phyloP scores from a whole-genome alignment of 2,888 invertebrate genomes.

The Ctena decussata region DNA sequence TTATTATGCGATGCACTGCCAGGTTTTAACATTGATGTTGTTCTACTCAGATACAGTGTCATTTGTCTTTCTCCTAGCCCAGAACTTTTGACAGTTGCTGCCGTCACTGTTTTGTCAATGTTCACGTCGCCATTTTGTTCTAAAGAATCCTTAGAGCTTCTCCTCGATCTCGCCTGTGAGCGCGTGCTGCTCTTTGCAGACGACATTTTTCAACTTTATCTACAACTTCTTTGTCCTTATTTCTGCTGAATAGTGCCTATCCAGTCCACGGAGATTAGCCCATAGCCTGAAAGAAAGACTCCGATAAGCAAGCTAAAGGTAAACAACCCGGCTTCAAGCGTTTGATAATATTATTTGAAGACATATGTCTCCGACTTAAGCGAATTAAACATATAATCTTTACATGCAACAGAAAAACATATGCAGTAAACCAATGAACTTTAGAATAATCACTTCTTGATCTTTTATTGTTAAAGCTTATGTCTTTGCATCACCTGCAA shows the following conservation, averaged over 20 bases:
- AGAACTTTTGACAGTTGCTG: constrained; percentile 40
- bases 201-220: not conserved
- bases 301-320: not conserved
- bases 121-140: not conserved
- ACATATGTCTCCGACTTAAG: not conserved
- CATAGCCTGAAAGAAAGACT: not conserved
- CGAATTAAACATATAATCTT: not conserved
- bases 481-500: not conserved
- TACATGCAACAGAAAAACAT: not conserved
- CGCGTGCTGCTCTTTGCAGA: not conserved
- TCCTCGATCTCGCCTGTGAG: not conserved
- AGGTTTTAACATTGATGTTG: constrained; percentile 40
- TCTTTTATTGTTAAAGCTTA: not conserved
- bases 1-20: not conserved
- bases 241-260: not conserved
- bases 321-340: not conserved
- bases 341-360: not conserved
- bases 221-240: not conserved
- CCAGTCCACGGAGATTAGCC: not conserved
- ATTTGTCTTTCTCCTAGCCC: constrained; percentile 65
- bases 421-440: not conserved
- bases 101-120: constrained; percentile 22
- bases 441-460: not conserved
- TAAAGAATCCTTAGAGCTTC: not conserved
- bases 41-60: constrained; percentile 69